phyloP scores from a whole-genome alignment of 2,797 vertebrate genomes.

The Sebastes matsubarae region DNA sequence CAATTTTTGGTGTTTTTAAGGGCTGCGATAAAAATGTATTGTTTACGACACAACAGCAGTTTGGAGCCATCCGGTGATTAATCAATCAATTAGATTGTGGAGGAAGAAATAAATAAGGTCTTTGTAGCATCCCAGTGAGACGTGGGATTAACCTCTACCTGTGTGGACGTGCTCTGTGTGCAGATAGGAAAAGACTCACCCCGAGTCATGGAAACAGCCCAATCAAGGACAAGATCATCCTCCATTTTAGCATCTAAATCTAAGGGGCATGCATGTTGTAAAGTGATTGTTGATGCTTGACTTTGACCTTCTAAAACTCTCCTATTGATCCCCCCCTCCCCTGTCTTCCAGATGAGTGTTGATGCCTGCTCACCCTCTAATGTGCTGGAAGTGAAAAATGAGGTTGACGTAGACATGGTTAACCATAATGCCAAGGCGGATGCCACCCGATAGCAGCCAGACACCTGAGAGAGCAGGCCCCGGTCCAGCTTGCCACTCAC shows the following conservation, averaged over 20 bases:
- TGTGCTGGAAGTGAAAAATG: slow-evolving; percentile 68
- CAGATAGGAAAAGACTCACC: slow-evolving; percentile 28
- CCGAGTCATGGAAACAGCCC: slow-evolving; percentile 19
- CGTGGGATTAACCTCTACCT: slow-evolving; percentile 56
- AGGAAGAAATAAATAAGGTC: slow-evolving; percentile 37
- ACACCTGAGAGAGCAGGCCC: slow-evolving; percentile 81
- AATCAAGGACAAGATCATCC: slow-evolving; percentile 62
- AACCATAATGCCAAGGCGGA: slow-evolving; percentile 70
- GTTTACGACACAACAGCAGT: slow-evolving; percentile 31
- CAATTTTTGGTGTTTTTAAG: slow-evolving; percentile 20
- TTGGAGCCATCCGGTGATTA: slow-evolving; percentile 39
- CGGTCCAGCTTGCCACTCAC: slow-evolving; percentile 66
- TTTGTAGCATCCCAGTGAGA: slow-evolving; percentile 45
- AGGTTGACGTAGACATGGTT: slow-evolving; percentile 73
- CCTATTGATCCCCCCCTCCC: slow-evolving; percentile 68
- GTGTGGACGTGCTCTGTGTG: slow-evolving; percentile 48
- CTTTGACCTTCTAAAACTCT: slow-evolving; percentile 77
- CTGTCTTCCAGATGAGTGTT: slow-evolving; percentile 57
- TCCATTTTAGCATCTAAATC: slow-evolving; percentile 60
- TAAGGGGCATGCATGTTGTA: slow-evolving; percentile 53
- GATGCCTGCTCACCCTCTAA: slow-evolving; percentile 62
- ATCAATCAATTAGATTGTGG: slow-evolving; percentile 50
- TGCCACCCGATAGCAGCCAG: slow-evolving; percentile 79
- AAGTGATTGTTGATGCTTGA: slow-evolving; percentile 74
- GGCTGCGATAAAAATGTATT: slow-evolving; percentile 21